These are phyloP conservation scores for Plectus sambesii DNA, from an alignment of 1,140 invertebrate species.

Conservation along the genomic window DNA sequence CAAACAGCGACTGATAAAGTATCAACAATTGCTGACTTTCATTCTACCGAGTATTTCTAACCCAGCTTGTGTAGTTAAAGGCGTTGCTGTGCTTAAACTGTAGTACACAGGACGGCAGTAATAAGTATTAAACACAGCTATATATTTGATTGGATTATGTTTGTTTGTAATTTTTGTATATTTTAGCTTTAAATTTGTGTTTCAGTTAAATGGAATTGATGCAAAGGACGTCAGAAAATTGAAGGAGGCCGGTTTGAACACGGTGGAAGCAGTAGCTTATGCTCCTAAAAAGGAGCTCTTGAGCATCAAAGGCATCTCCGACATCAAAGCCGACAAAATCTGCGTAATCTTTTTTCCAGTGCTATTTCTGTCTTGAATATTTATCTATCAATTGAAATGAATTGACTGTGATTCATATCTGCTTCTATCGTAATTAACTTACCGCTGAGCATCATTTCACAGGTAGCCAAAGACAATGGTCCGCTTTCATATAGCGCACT, in stretches of 20 bases:
- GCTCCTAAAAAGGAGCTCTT: conserved; percentile 79
- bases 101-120: conserved; percentile 1
- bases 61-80: too few species aligned
- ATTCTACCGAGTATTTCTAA: too few species aligned
- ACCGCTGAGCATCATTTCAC: too few species aligned
- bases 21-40: too few species aligned
- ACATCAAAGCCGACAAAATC: conserved; percentile 93
- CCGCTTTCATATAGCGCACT: too few species aligned
- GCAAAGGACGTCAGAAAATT: conserved; percentile 79
- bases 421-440: too few species aligned
- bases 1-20: too few species aligned
- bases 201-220: conserved; percentile 33
- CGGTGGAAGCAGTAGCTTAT: conserved; percentile 87
- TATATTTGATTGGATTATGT: background rate
- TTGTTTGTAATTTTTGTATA: background rate
- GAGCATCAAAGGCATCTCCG: conserved; percentile 87
- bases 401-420: conserved; percentile 10
- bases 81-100: too few species aligned
- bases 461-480: too few species aligned
- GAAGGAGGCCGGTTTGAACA: conserved; percentile 79
- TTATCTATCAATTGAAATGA: conserved; percentile 5
- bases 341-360: conserved; percentile 50
- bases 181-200: background rate
- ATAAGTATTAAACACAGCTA: conserved; percentile 1
- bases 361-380: conserved; percentile 23